Evolutionary conservation across 2,888 invertebrate genomes (phyloP).

Genomic region (Amblyjoppa fuscipennis): DNA sequence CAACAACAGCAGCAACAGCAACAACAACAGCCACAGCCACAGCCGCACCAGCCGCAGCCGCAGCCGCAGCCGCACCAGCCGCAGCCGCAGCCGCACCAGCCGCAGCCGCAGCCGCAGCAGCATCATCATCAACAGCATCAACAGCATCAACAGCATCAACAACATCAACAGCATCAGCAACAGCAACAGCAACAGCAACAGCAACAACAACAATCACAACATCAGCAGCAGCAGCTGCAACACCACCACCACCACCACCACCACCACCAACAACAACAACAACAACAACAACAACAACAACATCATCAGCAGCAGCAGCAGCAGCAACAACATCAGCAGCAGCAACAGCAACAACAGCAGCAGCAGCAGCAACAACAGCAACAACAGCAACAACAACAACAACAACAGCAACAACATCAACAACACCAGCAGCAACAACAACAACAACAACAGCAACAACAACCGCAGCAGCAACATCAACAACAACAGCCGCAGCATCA

Average conservation of each 20-base stretch:
- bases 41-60: slow-evolving; percentile 72
- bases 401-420: slow-evolving; percentile 60
- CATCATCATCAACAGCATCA: slow-evolving; percentile 51
- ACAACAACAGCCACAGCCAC: slow-evolving; percentile 83
- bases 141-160: slow-evolving; percentile 73
- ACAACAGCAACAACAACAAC: slow-evolving; percentile 71
- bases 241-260: slow-evolving; percentile 69
- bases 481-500: slow-evolving; percentile 70
- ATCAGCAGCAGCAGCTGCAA: slow-evolving; percentile 81
- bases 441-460: slow-evolving; percentile 73
- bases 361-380: slow-evolving; percentile 71
- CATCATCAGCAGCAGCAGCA: slow-evolving; percentile 75
- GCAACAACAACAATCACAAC: slow-evolving; percentile 79
- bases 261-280: slow-evolving; percentile 58
- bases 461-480: slow-evolving; percentile 80
- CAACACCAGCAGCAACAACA: slow-evolving; percentile 74
- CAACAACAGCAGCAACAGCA: slow-evolving; percentile 79
- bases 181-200: slow-evolving; percentile 81
- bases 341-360: slow-evolving; percentile 53
- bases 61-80: slow-evolving; percentile 58
- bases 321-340: slow-evolving; percentile 73
- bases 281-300: slow-evolving; percentile 74
- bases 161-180: slow-evolving; percentile 74
- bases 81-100: slow-evolving; percentile 70
- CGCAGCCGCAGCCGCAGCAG: slow-evolving; percentile 72